Percentiles rank a stretch among this genome's conserved stretches.
Evolutionary conservation across 2,113 vertebrate genomes (phyloP).

Genomic region (Podarcis cretensis): DNA sequence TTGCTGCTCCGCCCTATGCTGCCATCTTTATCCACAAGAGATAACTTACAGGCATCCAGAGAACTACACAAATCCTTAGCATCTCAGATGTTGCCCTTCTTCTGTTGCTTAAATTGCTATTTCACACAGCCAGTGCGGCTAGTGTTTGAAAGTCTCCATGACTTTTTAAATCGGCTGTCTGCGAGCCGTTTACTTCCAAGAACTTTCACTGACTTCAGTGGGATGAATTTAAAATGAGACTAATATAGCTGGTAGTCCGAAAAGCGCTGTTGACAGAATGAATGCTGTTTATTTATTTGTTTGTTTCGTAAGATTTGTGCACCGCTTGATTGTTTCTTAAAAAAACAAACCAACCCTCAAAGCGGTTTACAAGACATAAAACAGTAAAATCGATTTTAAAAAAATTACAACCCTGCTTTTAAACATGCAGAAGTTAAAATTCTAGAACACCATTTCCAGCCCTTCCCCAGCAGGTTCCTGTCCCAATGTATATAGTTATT

Average conservation of each 20-base stretch:
- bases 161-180: background rate
- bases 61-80: background rate
- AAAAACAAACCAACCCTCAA: no score
- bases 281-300: no score
- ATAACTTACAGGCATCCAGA: background rate
- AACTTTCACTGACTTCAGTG: background rate
- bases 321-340: no score
- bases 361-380: no score
- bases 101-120: background rate
- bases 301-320: no score
- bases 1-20: background rate
- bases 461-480: no score
- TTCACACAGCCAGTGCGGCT: no score
- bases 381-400: no score
- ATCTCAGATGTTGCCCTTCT: background rate
- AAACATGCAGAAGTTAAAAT: no score
- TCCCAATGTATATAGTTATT: no score
- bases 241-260: background rate
- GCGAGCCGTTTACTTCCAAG: background rate
- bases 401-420: no score
- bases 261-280: background rate
- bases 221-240: background rate
- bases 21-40: background rate
- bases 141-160: background rate
- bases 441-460: no score